A percentile compares a stretch with the other conserved stretches of the same genome.
phyloP scores from a whole-genome alignment of 1,140 invertebrate genomes.

The Ceratoteleas bidentatus region DNA sequence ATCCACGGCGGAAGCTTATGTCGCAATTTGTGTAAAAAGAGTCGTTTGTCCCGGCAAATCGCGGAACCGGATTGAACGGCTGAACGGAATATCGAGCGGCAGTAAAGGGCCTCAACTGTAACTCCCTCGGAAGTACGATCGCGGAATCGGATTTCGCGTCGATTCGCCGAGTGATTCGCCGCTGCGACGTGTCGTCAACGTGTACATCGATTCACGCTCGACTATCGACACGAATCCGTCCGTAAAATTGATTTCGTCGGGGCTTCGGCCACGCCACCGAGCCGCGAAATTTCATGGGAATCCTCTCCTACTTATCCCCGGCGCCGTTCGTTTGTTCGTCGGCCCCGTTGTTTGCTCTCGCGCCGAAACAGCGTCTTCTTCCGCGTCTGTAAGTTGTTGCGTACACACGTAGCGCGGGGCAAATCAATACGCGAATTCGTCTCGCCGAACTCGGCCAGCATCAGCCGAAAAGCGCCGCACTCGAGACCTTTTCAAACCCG shows the following conservation, averaged over 20 bases:
- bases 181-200: constrained; percentile 48
- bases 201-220: constrained; percentile 61
- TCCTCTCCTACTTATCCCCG: constrained; percentile 53
- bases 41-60: constrained; percentile 44
- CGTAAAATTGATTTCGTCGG: constrained; percentile 76
- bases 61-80: constrained; percentile 35
- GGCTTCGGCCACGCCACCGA: constrained; percentile 68
- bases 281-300: constrained; percentile 76
- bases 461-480: constrained; percentile 33
- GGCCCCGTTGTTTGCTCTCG: constrained; percentile 43
- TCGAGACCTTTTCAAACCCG: constrained; percentile 51
- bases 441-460: constrained; percentile 45
- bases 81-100: constrained; percentile 53
- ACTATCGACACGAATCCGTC: constrained; percentile 71
- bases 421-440: constrained; percentile 65
- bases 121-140: constrained; percentile 59
- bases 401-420: constrained; percentile 49
- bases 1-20: constrained; percentile 55
- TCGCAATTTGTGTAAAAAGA: constrained; percentile 54
- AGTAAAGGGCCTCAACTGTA: constrained; percentile 54
- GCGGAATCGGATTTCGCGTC: constrained; percentile 57
- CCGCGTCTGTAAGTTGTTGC: constrained; percentile 58
- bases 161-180: constrained; percentile 53
- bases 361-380: constrained; percentile 49
- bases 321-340: constrained; percentile 53